Evolutionary conservation across 1,140 invertebrate genomes (phyloP).

Genomic region (Drosophila lacteicornis): DNA sequence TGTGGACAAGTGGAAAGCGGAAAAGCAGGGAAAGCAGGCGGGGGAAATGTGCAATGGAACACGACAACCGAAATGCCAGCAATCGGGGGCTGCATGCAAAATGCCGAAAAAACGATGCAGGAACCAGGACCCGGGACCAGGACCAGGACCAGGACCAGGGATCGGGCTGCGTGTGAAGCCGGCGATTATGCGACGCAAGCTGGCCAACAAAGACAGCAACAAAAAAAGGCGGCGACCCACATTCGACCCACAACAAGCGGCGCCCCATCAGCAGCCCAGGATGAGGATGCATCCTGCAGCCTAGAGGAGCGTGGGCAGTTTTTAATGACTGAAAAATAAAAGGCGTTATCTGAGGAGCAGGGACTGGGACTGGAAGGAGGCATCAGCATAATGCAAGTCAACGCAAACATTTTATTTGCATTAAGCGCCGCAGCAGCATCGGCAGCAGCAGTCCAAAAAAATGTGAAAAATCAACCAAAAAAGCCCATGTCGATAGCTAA

Average conservation of each 20-base stretch:
- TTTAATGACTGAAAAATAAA: conserved; percentile 79
- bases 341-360: conserved; percentile 13
- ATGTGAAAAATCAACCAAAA: conserved; percentile 32
- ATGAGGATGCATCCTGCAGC: too few relatives aligned
- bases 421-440: conserved; percentile 65
- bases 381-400: conserved; percentile 82
- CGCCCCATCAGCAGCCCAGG: background rate
- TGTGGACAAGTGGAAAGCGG: conserved; percentile 5
- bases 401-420: conserved; percentile 84
- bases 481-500: conserved; percentile 62
- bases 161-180: conserved; percentile 67
- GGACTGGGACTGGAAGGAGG: background rate
- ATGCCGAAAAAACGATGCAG: conserved; percentile 57
- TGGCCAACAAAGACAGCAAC: conserved; percentile 62
- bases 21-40: conserved; percentile 9
- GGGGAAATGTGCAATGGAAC: conserved; percentile 32
- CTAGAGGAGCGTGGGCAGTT: conserved; percentile 42
- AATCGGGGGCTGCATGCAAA: conserved; percentile 34
- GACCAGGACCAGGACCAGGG: background rate
- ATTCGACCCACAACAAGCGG: conserved; percentile 67
- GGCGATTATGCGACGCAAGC: conserved; percentile 76
- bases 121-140: background rate
- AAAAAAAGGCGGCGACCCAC: conserved; percentile 71
- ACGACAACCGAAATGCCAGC: conserved; percentile 10
- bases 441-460: conserved; percentile 30